These are phyloP conservation scores for Girardinichthys multiradiatus DNA, from an alignment of 2,113 vertebrate species.

Conservation along the genomic window DNA sequence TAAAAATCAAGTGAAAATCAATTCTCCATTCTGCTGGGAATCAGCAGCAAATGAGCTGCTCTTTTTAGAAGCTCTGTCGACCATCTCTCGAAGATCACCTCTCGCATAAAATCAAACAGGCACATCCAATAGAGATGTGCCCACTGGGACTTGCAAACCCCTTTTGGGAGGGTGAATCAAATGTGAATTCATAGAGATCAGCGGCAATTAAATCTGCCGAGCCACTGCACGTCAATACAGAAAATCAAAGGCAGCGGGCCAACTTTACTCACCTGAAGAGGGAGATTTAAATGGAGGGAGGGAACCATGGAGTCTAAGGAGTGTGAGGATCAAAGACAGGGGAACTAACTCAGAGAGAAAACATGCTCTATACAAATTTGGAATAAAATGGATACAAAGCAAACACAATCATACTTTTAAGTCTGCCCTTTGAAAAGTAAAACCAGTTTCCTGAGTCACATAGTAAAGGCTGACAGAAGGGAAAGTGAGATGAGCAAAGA, in stretches of 20 bases:
- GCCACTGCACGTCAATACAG: slow-evolving; percentile 31
- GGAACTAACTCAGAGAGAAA: slow-evolving; percentile 26
- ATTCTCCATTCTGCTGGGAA: slow-evolving; percentile 30
- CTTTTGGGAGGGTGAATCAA: slow-evolving; percentile 45
- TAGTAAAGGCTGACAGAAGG: slow-evolving; percentile 38
- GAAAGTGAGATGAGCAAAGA: slow-evolving; percentile 16
- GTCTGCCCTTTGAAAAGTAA: slow-evolving; percentile 38
- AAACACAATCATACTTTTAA: slow-evolving; percentile 29
- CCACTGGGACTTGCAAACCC: slow-evolving; percentile 11
- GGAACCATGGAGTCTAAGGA: slow-evolving; percentile 27
- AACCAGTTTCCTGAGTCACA: slow-evolving; percentile 41
- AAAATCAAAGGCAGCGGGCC: slow-evolving; percentile 54
- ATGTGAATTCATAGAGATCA: slow-evolving; percentile 42
- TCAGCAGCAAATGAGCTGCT: slow-evolving; percentile 7
- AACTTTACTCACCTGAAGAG: slow-evolving; percentile 38
- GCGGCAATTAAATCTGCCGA: slow-evolving; percentile 54
- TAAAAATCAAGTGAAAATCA: slow-evolving; percentile 41
- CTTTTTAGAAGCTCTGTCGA: slow-evolving; percentile 9
- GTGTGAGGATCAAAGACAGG: slow-evolving; percentile 44
- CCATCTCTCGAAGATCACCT: slow-evolving; percentile 22
- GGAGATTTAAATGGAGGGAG: slow-evolving; percentile 28
- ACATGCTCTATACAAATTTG: slow-evolving; percentile 6
- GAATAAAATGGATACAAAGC: slow-evolving; percentile 20
- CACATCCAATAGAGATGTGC: slow-evolving; percentile 36
- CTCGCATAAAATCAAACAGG: slow-evolving; percentile 30